Evolutionary conservation across 2,797 vertebrate genomes (phyloP).

Genomic region (Leptodactylus fallax): DNA sequence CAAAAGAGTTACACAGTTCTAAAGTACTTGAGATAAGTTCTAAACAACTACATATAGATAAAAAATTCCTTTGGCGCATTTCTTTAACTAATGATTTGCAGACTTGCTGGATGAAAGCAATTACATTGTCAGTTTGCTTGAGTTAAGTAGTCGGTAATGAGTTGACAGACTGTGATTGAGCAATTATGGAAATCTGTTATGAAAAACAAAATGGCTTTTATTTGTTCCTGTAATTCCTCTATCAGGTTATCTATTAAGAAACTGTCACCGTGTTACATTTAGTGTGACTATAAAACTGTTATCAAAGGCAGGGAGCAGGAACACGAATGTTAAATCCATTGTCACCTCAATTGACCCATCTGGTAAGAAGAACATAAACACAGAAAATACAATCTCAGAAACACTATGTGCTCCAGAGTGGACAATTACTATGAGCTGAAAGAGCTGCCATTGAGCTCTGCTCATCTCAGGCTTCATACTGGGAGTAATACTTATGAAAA

Average conservation of each 20-base stretch:
- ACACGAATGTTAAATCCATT: background rate
- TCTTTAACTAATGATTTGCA: slow-evolving; percentile 62
- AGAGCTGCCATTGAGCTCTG: background rate
- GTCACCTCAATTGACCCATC: slow-evolving; percentile 46
- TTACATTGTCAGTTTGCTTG: slow-evolving; percentile 59
- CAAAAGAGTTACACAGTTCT: background rate
- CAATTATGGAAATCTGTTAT: slow-evolving; percentile 57
- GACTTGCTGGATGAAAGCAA: slow-evolving; percentile 52
- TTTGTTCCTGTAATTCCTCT: slow-evolving; percentile 44
- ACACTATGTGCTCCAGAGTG: slow-evolving; percentile 6
- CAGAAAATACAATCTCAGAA: slow-evolving; percentile 18
- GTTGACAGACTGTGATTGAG: slow-evolving; percentile 63
- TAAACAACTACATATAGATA: background rate
- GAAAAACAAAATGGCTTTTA: slow-evolving; percentile 52
- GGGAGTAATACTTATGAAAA: slow-evolving; percentile 21
- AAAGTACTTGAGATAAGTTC: background rate
- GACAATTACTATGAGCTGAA: slow-evolving; percentile 27
- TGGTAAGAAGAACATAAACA: slow-evolving; percentile 16
- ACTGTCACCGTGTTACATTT: slow-evolving; percentile 41
- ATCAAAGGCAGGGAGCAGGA: background rate
- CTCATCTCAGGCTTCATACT: background rate
- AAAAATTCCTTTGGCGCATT: slow-evolving; percentile 47
- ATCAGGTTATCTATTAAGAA: slow-evolving; percentile 48
- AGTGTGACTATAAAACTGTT: slow-evolving; percentile 32
- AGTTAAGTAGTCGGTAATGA: slow-evolving; percentile 62